Percentiles rank a stretch among this genome's conserved stretches.
These are phyloP conservation scores for Arion vulgaris DNA, from an alignment of 1,140 invertebrate genomes.

Conservation along the genomic window DNA sequence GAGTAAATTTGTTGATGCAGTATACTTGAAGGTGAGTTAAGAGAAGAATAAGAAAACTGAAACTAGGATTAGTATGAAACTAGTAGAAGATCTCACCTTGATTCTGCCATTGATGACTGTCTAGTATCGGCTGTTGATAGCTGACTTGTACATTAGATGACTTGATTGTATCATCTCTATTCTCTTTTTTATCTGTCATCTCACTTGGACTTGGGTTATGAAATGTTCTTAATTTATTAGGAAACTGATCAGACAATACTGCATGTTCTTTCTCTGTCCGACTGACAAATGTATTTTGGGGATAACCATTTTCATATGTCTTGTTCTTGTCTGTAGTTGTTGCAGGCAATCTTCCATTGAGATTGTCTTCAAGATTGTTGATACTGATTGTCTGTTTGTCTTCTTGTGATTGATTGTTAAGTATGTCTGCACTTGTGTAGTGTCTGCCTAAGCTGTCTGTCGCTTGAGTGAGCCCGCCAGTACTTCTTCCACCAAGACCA, in stretches of 20 bases:
- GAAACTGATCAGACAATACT: constrained; percentile 1
- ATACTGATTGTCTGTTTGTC: background rate
- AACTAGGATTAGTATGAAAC: too few species aligned
- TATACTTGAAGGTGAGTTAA: too few species aligned
- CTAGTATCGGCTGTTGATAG: background rate
- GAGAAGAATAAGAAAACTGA: too few species aligned
- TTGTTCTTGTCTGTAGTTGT: background rate
- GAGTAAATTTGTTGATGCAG: too few species aligned
- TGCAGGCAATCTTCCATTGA: background rate
- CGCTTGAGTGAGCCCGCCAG: background rate
- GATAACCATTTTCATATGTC: background rate
- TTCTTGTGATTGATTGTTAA: background rate
- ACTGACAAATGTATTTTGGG: constrained; percentile 3
- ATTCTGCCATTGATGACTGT: background rate
- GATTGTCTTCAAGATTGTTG: background rate
- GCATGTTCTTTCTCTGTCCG: too few species aligned
- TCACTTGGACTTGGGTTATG: background rate
- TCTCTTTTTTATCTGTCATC: too few species aligned
- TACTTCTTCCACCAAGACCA: background rate
- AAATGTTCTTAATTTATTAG: background rate
- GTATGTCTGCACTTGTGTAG: constrained; percentile 18
- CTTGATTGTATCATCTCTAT: background rate
- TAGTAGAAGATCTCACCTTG: background rate
- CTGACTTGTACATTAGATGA: background rate
- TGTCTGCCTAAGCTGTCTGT: background rate